These are phyloP conservation scores for Noturus placidus DNA, from an alignment of 2,113 vertebrate species.

Conservation along the genomic window DNA sequence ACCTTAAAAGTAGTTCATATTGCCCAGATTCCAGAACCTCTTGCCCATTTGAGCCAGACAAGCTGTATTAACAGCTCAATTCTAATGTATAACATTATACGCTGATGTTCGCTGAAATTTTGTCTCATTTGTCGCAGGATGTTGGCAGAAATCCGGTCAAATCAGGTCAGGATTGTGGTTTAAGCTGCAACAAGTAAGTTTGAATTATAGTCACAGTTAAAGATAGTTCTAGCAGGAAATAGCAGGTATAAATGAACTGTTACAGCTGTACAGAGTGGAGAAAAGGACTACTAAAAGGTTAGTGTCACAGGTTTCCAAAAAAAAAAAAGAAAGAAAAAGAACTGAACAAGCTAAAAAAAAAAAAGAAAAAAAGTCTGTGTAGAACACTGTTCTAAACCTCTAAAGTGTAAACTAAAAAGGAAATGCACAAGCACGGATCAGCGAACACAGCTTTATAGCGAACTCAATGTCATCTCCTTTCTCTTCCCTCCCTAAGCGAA, in stretches of 20 bases:
- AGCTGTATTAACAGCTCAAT: background rate
- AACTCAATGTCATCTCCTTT: constrained; percentile 30
- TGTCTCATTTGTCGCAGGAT: constrained; percentile 21
- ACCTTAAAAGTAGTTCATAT: background rate
- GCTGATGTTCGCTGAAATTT: background rate
- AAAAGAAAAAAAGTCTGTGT: background rate
- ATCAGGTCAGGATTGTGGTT: constrained; percentile 23
- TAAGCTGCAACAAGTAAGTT: constrained; percentile 40
- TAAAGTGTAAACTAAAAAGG: constrained; percentile 47
- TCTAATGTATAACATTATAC: background rate
- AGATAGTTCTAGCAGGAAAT: constrained; percentile 31
- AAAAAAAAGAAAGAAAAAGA: background rate
- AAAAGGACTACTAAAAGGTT: constrained; percentile 25
- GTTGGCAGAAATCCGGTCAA: too few relatives aligned
- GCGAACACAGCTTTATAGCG: constrained; percentile 47
- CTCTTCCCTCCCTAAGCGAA: constrained; percentile 22
- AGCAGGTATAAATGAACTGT: constrained; percentile 3
- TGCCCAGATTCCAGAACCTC: background rate
- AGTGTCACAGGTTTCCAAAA: constrained; percentile 43
- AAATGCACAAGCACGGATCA: constrained; percentile 56
- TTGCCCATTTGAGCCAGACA: background rate
- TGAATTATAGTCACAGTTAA: constrained; percentile 1
- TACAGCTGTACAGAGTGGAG: constrained; percentile 39
- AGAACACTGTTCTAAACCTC: constrained; percentile 41
- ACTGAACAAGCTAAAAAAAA: background rate